A percentile compares a stretch with the other conserved stretches of the same genome.
phyloP scores from a whole-genome alignment of 2,888 invertebrate species.

The Chrysolina oricalcia region DNA sequence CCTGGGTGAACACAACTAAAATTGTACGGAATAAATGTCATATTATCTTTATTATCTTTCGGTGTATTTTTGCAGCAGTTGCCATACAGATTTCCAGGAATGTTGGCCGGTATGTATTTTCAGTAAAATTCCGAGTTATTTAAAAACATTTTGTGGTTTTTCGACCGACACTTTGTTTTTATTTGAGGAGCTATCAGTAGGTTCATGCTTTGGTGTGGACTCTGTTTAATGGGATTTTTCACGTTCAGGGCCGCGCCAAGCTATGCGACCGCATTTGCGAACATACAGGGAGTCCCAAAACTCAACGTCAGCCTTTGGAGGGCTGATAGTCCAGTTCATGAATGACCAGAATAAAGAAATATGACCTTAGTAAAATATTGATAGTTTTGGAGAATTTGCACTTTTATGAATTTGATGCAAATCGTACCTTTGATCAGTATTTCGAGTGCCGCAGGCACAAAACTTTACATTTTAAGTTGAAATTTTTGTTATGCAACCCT shows the following conservation, averaged over 20 bases:
- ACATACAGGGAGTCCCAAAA: too few relatives aligned
- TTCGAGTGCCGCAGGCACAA: too few relatives aligned
- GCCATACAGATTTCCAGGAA: slow-evolving; percentile 33
- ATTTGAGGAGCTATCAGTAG: slow-evolving; percentile 2
- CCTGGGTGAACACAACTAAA: neutral
- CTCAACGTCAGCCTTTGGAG: too few relatives aligned
- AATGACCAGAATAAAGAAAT: too few relatives aligned
- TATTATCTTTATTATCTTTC: slow-evolving; percentile 27
- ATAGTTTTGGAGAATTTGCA: too few relatives aligned
- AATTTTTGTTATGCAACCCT: too few relatives aligned
- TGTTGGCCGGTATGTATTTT: slow-evolving; percentile 34
- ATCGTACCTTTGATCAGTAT: too few relatives aligned
- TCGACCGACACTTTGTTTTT: slow-evolving; percentile 3
- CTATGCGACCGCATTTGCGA: neutral
- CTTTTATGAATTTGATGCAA: too few relatives aligned
- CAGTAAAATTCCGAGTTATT: slow-evolving; percentile 26
- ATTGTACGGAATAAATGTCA: slow-evolving; percentile 30
- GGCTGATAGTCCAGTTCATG: too few relatives aligned
- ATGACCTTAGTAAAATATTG: too few relatives aligned
- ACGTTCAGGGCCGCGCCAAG: neutral
- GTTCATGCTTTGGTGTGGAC: neutral
- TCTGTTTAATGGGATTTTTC: neutral
- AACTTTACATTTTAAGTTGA: too few relatives aligned
- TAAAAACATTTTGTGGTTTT: slow-evolving; percentile 25
- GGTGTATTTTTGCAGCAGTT: slow-evolving; percentile 39